A percentile compares a stretch with the other conserved stretches of the same genome.
Conservation (phyloP, 2,888 invertebrate genomes). For the Standfussiana lucernea region DNA sequence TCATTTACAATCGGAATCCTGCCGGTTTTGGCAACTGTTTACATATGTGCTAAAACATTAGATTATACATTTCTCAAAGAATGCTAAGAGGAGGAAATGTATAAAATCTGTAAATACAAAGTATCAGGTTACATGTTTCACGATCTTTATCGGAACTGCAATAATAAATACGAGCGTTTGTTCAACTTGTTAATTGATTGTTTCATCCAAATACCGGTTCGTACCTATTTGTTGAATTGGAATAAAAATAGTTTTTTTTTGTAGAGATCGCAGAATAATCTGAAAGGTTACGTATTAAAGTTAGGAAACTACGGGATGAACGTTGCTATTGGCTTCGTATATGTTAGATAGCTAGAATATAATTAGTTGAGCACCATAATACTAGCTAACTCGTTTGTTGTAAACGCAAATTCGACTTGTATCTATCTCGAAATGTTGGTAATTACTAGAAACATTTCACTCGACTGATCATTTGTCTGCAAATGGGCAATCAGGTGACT, state of each 20-base stretch:
- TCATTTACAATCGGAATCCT: neutral
- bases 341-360: neutral
- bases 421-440: neutral
- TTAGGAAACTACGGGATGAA: neutral
- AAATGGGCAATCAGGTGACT: neutral
- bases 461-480: neutral
- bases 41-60: neutral
- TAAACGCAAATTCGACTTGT: neutral
- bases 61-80: slow-evolving; percentile 10
- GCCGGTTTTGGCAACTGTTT: neutral
- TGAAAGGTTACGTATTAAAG: neutral
- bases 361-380: neutral
- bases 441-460: neutral
- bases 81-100: slow-evolving; percentile 21
- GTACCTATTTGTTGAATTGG: neutral
- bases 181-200: slow-evolving; percentile 31
- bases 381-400: neutral
- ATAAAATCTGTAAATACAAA: slow-evolving; percentile 22
- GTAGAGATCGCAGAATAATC: neutral
- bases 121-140: slow-evolving; percentile 22
- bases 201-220: neutral
- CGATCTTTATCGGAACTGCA: slow-evolving; percentile 33
- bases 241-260: neutral
- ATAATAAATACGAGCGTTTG: slow-evolving; percentile 22
- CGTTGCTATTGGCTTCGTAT: neutral